These are phyloP conservation scores for Australoheros scitulus DNA, from an alignment of 2,113 vertebrate genomes.

Conservation along the genomic window DNA sequence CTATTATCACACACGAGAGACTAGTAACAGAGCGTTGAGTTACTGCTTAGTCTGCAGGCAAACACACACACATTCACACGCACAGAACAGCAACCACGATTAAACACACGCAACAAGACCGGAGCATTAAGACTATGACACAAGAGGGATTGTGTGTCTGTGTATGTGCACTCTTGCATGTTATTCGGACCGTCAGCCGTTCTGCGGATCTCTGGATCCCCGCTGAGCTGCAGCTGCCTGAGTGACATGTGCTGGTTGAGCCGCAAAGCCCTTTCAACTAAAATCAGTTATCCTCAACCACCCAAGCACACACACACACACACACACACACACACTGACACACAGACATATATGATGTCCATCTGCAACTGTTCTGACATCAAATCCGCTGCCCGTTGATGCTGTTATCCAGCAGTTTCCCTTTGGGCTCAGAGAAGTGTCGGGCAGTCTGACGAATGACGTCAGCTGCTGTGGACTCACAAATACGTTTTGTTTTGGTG, in stretches of 20 bases:
- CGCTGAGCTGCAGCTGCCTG: constrained; percentile 73
- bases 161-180: neutral
- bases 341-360: constrained; percentile 2
- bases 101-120: neutral
- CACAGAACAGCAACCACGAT: neutral
- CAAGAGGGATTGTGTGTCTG: neutral
- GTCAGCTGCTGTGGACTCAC: constrained; percentile 36
- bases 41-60: constrained; percentile 25
- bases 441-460: constrained; percentile 42
- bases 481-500: neutral
- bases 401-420: constrained; percentile 31
- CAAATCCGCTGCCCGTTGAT: constrained; percentile 4
- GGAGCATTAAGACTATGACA: neutral
- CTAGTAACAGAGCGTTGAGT: constrained; percentile 13
- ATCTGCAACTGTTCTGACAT: constrained; percentile 34
- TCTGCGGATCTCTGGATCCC: constrained; percentile 64
- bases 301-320: neutral
- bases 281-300: constrained; percentile 61
- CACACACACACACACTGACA: neutral
- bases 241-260: constrained; percentile 72
- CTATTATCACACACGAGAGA: neutral
- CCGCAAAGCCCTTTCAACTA: constrained; percentile 62
- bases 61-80: neutral
- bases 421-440: constrained; percentile 26
- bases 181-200: constrained; percentile 14